These are phyloP conservation scores for Cephus nigrinus DNA, from an alignment of 2,888 invertebrate species.

Conservation along the genomic window DNA sequence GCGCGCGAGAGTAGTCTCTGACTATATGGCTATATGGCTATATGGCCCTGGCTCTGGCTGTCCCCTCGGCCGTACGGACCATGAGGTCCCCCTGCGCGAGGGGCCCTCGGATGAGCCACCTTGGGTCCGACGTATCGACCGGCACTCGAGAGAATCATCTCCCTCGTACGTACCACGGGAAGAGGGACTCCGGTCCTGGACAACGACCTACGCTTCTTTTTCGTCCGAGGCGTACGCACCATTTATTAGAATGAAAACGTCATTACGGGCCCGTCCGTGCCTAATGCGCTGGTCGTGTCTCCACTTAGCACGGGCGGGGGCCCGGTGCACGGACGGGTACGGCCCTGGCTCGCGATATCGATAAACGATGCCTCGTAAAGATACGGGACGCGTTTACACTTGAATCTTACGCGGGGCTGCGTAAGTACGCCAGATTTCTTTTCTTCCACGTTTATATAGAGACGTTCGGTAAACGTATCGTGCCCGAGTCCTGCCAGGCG, in stretches of 20 bases:
- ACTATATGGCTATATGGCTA: no score
- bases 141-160: not conserved
- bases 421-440: no score
- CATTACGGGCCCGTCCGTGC: slow-evolving; percentile 37
- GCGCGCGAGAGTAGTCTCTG: no score
- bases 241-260: slow-evolving; percentile 43
- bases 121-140: not conserved
- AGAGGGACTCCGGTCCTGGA: not conserved
- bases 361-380: slow-evolving; percentile 29
- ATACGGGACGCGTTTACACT: not conserved
- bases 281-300: slow-evolving; percentile 39
- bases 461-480: no score
- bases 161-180: not conserved
- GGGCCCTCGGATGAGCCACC: not conserved
- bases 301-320: slow-evolving; percentile 34
- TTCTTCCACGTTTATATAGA: no score
- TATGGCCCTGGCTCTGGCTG: no score
- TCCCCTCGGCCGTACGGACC: no score
- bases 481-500: no score
- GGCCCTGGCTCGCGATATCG: slow-evolving; percentile 20
- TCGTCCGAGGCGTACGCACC: slow-evolving; percentile 23
- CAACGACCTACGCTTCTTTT: slow-evolving; percentile 17
- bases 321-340: not conserved
- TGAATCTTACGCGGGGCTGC: no score
- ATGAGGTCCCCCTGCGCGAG: no score